Percentiles rank a stretch among this genome's conserved stretches.
These are phyloP conservation scores for Trissolcus brochymenae DNA, from an alignment of 2,888 invertebrate genomes.

Conservation along the genomic window DNA sequence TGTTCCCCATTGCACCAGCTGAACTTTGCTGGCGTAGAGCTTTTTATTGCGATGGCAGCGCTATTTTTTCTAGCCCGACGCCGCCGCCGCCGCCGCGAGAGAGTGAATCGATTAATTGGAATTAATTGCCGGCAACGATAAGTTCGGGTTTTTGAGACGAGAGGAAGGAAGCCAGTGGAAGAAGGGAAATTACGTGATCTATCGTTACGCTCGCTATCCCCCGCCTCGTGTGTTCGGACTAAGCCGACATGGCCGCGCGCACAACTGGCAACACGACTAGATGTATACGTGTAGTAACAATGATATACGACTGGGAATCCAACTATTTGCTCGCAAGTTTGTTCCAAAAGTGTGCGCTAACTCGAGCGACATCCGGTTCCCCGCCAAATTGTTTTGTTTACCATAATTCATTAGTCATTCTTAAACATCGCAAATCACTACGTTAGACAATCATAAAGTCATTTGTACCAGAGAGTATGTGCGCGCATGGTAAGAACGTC, in stretches of 20 bases:
- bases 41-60: conserved; percentile 14
- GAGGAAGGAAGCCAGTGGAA: conserved; percentile 38
- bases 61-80: conserved; percentile 14
- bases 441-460: conserved; percentile 46
- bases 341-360: conserved; percentile 58
- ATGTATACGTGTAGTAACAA: conserved; percentile 61
- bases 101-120: conserved; percentile 41
- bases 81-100: neutral
- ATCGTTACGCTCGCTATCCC: conserved; percentile 47
- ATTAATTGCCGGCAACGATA: conserved; percentile 47
- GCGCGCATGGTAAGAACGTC: neutral
- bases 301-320: conserved; percentile 64
- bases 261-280: conserved; percentile 56
- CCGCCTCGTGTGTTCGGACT: conserved; percentile 50
- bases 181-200: conserved; percentile 57
- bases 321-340: conserved; percentile 67
- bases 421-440: conserved; percentile 46
- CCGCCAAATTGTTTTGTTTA: conserved; percentile 59
- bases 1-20: conserved; percentile 10
- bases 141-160: conserved; percentile 37
- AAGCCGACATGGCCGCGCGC: conserved; percentile 58
- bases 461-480: conserved; percentile 29
- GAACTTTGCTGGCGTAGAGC: conserved; percentile 10
- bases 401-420: conserved; percentile 61
- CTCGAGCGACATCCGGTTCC: conserved; percentile 54